phyloP scores from a whole-genome alignment of 2,113 vertebrate genomes.

The Recurvirostra avosetta region DNA sequence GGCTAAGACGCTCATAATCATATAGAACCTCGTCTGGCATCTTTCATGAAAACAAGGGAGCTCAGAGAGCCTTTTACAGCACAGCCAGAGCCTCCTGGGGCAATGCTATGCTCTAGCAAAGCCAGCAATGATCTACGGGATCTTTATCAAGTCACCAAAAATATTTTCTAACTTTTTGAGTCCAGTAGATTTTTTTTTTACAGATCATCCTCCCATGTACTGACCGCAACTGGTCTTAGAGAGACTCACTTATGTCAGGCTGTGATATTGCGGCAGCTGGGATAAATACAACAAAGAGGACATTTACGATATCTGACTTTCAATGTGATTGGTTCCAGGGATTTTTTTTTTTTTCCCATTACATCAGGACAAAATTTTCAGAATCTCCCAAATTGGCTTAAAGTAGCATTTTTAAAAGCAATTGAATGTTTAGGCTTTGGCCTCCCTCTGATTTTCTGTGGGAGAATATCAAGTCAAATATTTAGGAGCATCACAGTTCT shows the following conservation, averaged over 20 bases:
- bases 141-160: background rate
- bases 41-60: background rate
- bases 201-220: background rate
- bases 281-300: background rate
- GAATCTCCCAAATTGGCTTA: background rate
- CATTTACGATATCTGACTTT: background rate
- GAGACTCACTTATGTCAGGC: fast-evolving
- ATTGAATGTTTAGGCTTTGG: background rate
- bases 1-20: background rate
- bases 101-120: background rate
- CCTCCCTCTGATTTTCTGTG: background rate
- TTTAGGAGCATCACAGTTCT: slow-evolving; percentile 21
- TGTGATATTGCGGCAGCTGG: background rate
- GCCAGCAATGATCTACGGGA: background rate
- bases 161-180: background rate
- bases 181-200: background rate
- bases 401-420: background rate
- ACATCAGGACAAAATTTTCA: background rate
- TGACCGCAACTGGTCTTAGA: background rate
- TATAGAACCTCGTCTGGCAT: background rate
- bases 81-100: background rate
- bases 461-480: background rate
- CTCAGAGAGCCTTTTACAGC: background rate
- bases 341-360: background rate
- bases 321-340: fast-evolving